These are phyloP conservation scores for Acanthisitta chloris DNA, from an alignment of 2,113 vertebrate species.

Conservation along the genomic window DNA sequence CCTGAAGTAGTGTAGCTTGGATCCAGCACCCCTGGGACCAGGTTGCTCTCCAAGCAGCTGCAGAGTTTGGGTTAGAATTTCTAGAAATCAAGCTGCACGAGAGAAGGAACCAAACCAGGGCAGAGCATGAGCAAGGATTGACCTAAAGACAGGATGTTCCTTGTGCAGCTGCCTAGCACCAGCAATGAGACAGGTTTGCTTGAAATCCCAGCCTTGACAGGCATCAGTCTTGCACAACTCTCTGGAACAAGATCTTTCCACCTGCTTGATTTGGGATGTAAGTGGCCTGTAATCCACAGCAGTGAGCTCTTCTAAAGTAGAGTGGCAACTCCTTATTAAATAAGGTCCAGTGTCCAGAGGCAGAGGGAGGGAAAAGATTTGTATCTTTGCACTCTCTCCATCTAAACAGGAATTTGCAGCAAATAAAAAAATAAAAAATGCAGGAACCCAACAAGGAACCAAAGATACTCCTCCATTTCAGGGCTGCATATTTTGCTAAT, in stretches of 20 bases:
- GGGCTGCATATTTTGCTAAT: background rate
- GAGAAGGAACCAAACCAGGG: background rate
- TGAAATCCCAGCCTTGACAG: background rate
- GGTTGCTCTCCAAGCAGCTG: background rate
- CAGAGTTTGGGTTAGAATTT: accelerated
- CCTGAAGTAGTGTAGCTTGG: background rate
- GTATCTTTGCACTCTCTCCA: background rate
- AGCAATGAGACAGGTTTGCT: background rate
- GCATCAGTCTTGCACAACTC: too few relatives aligned
- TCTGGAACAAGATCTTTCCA: background rate
- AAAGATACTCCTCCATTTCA: background rate
- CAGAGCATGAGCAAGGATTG: background rate
- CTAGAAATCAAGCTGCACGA: background rate
- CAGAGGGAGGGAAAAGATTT: background rate
- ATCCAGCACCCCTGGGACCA: background rate
- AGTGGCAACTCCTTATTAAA: background rate
- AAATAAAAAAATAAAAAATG: background rate
- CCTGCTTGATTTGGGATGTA: background rate
- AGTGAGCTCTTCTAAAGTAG: background rate
- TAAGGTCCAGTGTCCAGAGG: background rate
- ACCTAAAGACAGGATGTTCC: background rate
- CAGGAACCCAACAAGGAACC: background rate
- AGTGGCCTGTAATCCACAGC: background rate
- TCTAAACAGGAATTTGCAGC: background rate
- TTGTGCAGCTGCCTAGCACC: background rate